Evolutionary conservation across 1,140 invertebrate species (phyloP), one percentile per base, ranked within the genome.

Genomic region (Rhyacophila brunnea): DNA sequence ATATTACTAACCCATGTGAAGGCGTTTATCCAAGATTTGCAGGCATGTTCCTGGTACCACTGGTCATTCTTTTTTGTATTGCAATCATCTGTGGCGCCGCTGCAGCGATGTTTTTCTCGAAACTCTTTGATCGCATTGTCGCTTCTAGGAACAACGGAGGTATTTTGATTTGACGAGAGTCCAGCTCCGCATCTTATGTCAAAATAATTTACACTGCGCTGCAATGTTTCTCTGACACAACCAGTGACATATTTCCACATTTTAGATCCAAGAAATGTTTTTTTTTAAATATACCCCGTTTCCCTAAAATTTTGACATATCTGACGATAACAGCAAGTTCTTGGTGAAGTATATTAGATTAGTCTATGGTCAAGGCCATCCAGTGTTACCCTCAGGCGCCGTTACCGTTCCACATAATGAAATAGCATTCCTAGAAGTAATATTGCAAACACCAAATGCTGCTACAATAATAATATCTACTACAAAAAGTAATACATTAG

Each of bases 191-290:
- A 70, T 10, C 75, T 68, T 68, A 71, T 73, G 66, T 77, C 76
- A 57, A 77, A 74, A 61, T 75, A 71, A 58, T 73, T 75, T 48
- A 67, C 71, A 65, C 73, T 68, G 61, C 71, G 69, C 44, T 78
- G 75, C 52, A 75, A 71, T 9, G 74, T 72, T 51, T 77, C 75
- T 62, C 70, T 66, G 13, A 77, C 65, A 49, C 75, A 71, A 42
- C 75, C 69, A 3, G 74, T 69, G 45, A 75, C 72, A 75, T 73
- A 76, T 70, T 77, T 77, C 76, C 76, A 79, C 76, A 79, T 79
- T 46, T 60, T 60, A 28, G 9, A 28, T 28, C 23, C 9, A 28
- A 28, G 9, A 28, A 28, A 9, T 28, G 9, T n/a, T n/a, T n/a
- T n/a, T n/a, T n/a, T n/a, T 28, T 5, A 28, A 28, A 5, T 28